Percentiles rank a stretch among this genome's conserved stretches.
phyloP scores from a whole-genome alignment of 1,140 invertebrate genomes.

The Nephila pilipes region DNA sequence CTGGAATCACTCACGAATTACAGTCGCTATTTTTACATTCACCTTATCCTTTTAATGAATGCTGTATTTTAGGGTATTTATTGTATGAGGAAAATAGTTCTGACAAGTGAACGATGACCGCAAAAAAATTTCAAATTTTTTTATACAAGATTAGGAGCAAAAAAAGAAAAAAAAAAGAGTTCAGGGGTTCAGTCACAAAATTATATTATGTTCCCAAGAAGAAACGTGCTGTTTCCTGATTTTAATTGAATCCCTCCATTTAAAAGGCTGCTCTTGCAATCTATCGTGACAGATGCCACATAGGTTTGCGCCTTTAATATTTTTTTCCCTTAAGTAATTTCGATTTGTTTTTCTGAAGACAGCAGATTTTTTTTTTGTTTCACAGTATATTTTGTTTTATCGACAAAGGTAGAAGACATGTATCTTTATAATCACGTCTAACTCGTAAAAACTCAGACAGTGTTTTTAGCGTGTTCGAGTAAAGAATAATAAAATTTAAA shows the following conservation, averaged over 20 bases:
- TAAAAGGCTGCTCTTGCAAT: conserved; percentile 8
- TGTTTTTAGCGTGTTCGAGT: too few species aligned
- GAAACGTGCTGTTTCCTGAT: conserved; percentile 37
- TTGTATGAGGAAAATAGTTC: conserved; percentile 52
- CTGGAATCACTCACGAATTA: conserved; percentile 58
- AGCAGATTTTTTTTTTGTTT: conserved; percentile 6
- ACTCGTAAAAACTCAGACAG: too few species aligned
- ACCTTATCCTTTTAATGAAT: conserved; percentile 52
- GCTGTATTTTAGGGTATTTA: conserved; percentile 38
- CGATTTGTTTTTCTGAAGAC: neutral
- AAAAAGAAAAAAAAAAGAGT: neutral
- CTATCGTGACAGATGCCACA: conserved; percentile 52
- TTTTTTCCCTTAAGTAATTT: neutral
- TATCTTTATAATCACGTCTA: neutral
- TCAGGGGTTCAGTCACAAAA: conserved; percentile 12
- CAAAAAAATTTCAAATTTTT: conserved; percentile 40
- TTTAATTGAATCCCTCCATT: conserved; percentile 52
- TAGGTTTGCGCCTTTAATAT: conserved; percentile 1
- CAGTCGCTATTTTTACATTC: conserved; percentile 29
- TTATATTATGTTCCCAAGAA: conserved; percentile 21
- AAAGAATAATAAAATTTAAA: too few species aligned
- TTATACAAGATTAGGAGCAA: conserved; percentile 1
- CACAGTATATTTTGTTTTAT: neutral
- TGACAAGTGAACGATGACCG: conserved; percentile 35
- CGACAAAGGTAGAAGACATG: neutral